phyloP scores from a whole-genome alignment of 2,888 invertebrate species.

The Drosophila suboccidentalis region DNA sequence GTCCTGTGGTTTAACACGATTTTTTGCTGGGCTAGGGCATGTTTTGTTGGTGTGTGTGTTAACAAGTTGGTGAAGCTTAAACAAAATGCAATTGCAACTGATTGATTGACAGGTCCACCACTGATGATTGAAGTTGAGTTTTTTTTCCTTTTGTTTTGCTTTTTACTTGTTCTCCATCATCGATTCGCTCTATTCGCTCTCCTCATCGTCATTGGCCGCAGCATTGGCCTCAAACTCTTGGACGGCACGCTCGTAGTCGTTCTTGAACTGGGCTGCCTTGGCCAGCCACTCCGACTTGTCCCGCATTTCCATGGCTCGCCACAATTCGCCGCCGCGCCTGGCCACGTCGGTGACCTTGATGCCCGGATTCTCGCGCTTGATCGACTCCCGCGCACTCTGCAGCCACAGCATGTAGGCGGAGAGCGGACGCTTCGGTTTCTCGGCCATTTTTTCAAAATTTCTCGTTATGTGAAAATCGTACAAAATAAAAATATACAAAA shows the following conservation, averaged over 20 bases:
- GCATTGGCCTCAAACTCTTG: slow-evolving; percentile 94
- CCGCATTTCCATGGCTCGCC: slow-evolving; percentile 91
- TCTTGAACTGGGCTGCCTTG: slow-evolving; percentile 94
- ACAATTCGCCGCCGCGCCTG: slow-evolving; percentile 97
- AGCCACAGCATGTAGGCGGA: slow-evolving; percentile 98
- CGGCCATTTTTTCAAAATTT: slow-evolving; percentile 88
- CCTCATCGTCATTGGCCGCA: slow-evolving; percentile 83
- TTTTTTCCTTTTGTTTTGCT: no score
- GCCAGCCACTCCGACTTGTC: slow-evolving; percentile 98
- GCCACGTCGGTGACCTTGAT: slow-evolving; percentile 96
- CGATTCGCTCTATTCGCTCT: no score
- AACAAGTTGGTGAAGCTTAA: slow-evolving; percentile 23
- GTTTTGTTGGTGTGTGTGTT: not conserved
- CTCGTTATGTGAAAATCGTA: slow-evolving; percentile 43
- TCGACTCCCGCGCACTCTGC: slow-evolving; percentile 93
- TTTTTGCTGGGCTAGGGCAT: no score
- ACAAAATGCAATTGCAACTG: slow-evolving; percentile 55
- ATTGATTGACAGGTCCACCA: slow-evolving; percentile 45
- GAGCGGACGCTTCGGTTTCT: slow-evolving; percentile 97
- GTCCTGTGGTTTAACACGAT: no score
- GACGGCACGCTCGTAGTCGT: slow-evolving; percentile 94
- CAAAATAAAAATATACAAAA: slow-evolving; percentile 49
- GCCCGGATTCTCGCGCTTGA: slow-evolving; percentile 96
- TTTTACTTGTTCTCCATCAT: no score
- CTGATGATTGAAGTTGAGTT: slow-evolving; percentile 26